Conservation (phyloP, 2,888 invertebrate species). For the Perizoma affinitatum region DNA sequence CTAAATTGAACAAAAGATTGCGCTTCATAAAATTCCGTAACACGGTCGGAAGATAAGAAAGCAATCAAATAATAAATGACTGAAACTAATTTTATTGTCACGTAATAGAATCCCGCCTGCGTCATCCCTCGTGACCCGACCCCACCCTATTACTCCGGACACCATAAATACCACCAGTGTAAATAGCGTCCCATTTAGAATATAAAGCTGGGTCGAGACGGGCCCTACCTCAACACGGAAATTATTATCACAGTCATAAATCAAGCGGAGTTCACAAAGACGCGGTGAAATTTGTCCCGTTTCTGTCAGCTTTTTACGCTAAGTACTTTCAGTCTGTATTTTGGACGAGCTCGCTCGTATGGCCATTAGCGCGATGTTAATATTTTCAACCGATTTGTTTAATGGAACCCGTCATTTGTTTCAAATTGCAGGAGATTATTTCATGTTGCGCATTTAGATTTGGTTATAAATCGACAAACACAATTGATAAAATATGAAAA, state of each 20-base stretch:
- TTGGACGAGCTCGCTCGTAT: constrained; percentile 6
- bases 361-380: constrained; percentile 3
- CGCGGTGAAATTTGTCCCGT: constrained; percentile 56
- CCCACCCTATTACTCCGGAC: constrained; percentile 44
- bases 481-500: constrained; percentile 2
- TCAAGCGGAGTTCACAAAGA: constrained; percentile 59
- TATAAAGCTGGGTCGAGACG: constrained; percentile 55
- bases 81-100: not conserved
- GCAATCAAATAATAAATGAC: not conserved
- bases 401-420: constrained; percentile 11
- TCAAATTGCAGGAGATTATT: constrained; percentile 15
- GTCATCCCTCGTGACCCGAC: constrained; percentile 49
- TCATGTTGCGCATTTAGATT: constrained; percentile 8
- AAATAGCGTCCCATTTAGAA: constrained; percentile 56
- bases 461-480: constrained; percentile 9
- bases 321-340: constrained; percentile 21
- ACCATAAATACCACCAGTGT: constrained; percentile 55
- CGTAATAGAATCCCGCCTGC: not conserved
- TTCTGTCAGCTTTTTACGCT: constrained; percentile 37
- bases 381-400: constrained; percentile 11
- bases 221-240: constrained; percentile 74
- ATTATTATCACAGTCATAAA: constrained; percentile 72
- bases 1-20: constrained; percentile 4
- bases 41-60: constrained; percentile 7
- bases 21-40: constrained; percentile 3